Evolutionary conservation across 1,140 invertebrate genomes (phyloP).

Genomic region (Lerema accius): DNA sequence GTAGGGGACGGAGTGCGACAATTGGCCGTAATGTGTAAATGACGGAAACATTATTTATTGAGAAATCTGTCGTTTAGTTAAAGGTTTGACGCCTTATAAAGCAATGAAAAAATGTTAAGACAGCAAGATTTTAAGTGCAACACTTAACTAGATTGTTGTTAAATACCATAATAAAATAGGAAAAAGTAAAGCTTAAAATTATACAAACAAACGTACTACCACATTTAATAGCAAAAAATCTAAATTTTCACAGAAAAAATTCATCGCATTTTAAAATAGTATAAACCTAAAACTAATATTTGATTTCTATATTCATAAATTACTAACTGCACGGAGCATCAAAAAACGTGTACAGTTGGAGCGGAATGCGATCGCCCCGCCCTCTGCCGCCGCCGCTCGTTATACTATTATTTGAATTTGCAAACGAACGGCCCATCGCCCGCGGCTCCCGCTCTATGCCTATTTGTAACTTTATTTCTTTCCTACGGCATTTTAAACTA

Average conservation of each 20-base stretch:
- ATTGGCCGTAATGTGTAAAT: constrained; percentile 50
- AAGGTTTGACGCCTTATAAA: no score
- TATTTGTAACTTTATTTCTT: constrained; percentile 37
- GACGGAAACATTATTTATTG: constrained; percentile 44
- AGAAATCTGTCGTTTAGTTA: no score
- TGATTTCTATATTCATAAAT: not conserved
- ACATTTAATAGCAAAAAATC: no score
- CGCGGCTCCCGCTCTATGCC: constrained; percentile 37
- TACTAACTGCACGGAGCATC: constrained; percentile 22
- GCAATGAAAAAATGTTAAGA: no score
- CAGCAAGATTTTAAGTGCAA: no score
- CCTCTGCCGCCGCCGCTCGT: constrained; percentile 44
- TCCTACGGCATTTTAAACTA: constrained; percentile 8
- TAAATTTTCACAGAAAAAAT: no score
- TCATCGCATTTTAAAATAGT: no score
- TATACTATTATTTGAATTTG: constrained; percentile 49
- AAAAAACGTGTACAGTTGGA: constrained; percentile 27
- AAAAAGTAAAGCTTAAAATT: no score
- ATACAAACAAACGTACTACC: no score
- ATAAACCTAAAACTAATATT: no score
- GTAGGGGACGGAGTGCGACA: constrained; percentile 46
- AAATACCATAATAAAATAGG: no score
- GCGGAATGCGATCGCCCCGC: constrained; percentile 38
- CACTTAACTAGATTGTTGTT: no score
- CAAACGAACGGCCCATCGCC: constrained; percentile 49